These are phyloP conservation scores for Perithous albicinctus DNA, from an alignment of 2,888 invertebrate species.

Conservation along the genomic window DNA sequence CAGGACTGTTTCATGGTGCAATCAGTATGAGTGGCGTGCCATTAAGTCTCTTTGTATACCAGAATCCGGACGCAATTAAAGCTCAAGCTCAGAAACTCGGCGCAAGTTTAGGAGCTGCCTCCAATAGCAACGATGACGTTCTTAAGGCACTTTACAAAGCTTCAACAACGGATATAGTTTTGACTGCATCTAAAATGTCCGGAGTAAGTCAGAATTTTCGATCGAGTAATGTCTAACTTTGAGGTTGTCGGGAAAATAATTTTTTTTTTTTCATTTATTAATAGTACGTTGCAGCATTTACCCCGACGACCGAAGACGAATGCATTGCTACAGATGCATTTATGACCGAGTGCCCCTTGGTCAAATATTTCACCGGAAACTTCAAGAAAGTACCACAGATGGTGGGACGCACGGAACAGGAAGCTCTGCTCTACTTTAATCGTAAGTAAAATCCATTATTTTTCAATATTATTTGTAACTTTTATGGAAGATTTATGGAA, in stretches of 20 bases:
- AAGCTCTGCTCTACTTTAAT: conserved; percentile 71
- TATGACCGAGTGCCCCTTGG: conserved; percentile 84
- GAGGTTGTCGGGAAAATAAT: neutral
- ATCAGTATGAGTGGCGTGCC: conserved; percentile 29
- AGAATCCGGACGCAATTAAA: neutral
- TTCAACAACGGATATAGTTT: conserved; percentile 51
- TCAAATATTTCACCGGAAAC: conserved; percentile 83
- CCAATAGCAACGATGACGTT: conserved; percentile 58
- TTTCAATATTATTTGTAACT: no score
- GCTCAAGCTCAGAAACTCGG: neutral
- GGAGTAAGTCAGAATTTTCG: conserved; percentile 76
- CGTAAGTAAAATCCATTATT: conserved; percentile 29
- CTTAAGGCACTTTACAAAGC: conserved; percentile 61
- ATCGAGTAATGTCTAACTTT: neutral
- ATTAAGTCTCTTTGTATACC: neutral
- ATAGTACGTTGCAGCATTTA: conserved; percentile 82
- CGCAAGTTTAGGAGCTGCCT: neutral
- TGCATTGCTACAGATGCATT: conserved; percentile 85
- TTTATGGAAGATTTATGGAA: no score
- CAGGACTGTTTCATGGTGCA: conserved; percentile 16
- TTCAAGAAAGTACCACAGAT: conserved; percentile 86
- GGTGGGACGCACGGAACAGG: conserved; percentile 85
- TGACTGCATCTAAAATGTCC: neutral
- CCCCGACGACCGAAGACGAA: conserved; percentile 86
- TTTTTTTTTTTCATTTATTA: neutral